Conservation (phyloP, 2,888 invertebrate species). For the Drosophila paramelanica region DNA sequence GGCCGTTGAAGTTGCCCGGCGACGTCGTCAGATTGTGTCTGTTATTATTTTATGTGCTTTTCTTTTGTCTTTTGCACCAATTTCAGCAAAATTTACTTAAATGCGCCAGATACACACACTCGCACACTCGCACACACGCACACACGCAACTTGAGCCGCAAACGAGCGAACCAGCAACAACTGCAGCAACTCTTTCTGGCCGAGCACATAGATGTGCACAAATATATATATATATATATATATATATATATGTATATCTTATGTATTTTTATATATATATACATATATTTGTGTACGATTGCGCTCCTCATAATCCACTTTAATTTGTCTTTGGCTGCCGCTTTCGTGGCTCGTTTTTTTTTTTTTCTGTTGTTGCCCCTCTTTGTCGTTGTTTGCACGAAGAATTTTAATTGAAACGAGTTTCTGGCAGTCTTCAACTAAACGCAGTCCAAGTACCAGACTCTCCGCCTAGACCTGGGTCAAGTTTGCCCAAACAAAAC, state of each 20-base stretch:
- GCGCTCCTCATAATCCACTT: slow-evolving; percentile 73
- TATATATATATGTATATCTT: slow-evolving; percentile 23
- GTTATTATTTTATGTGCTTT: slow-evolving; percentile 81
- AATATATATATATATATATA: slow-evolving; percentile 17
- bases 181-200: slow-evolving; percentile 29
- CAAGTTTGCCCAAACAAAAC: slow-evolving; percentile 49
- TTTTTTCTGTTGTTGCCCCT: not conserved
- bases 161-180: slow-evolving; percentile 23
- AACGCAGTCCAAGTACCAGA: slow-evolving; percentile 19
- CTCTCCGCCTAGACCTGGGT: slow-evolving; percentile 65
- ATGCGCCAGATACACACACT: slow-evolving; percentile 66
- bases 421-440: slow-evolving; percentile 49
- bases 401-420: slow-evolving; percentile 82
- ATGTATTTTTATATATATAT: slow-evolving; percentile 10
- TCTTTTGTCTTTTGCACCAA: slow-evolving; percentile 80
- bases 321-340: slow-evolving; percentile 76
- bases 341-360: slow-evolving; percentile 33
- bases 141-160: slow-evolving; percentile 26
- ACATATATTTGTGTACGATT: slow-evolving; percentile 23
- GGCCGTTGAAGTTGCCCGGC: slow-evolving; percentile 38
- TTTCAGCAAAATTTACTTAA: slow-evolving; percentile 80
- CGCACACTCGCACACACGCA: slow-evolving; percentile 19
- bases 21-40: slow-evolving; percentile 69
- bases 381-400: slow-evolving; percentile 50
- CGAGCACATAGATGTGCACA: slow-evolving; percentile 28